These are phyloP conservation scores for Crioceris asparagi DNA, from an alignment of 2,888 invertebrate genomes.

Conservation along the genomic window DNA sequence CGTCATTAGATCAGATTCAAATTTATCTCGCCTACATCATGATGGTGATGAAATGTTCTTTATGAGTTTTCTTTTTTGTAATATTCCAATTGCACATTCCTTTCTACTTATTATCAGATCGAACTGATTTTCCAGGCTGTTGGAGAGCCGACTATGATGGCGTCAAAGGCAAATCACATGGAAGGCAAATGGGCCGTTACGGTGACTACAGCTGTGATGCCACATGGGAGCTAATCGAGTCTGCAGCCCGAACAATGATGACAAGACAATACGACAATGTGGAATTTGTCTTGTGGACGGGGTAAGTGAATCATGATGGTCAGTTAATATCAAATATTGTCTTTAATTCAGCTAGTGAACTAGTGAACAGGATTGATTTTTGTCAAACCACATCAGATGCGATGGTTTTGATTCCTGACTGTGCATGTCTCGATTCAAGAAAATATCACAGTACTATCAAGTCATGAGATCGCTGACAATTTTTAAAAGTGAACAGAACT, in stretches of 20 bases:
- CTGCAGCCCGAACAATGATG: slow-evolving; percentile 80
- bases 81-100: too few species aligned
- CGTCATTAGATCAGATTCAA: too few species aligned
- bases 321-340: too few species aligned
- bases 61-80: too few species aligned
- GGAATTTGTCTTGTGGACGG: slow-evolving; percentile 91
- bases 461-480: too few species aligned
- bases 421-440: neutral
- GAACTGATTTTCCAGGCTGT: slow-evolving; percentile 34
- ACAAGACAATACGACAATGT: slow-evolving; percentile 74
- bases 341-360: neutral
- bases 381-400: too few species aligned
- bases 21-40: too few species aligned
- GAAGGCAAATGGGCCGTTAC: slow-evolving; percentile 56
- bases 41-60: too few species aligned
- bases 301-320: slow-evolving; percentile 50
- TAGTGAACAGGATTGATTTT: neutral
- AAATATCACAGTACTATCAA: neutral
- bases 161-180: slow-evolving; percentile 32
- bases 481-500: too few species aligned
- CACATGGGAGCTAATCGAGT: slow-evolving; percentile 78
- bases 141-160: slow-evolving; percentile 35
- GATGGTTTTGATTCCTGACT: neutral
- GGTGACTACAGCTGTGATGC: slow-evolving; percentile 82
- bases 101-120: too few species aligned